phyloP scores from a whole-genome alignment of 2,113 vertebrate species.

The Porphyrio hochstetteri region DNA sequence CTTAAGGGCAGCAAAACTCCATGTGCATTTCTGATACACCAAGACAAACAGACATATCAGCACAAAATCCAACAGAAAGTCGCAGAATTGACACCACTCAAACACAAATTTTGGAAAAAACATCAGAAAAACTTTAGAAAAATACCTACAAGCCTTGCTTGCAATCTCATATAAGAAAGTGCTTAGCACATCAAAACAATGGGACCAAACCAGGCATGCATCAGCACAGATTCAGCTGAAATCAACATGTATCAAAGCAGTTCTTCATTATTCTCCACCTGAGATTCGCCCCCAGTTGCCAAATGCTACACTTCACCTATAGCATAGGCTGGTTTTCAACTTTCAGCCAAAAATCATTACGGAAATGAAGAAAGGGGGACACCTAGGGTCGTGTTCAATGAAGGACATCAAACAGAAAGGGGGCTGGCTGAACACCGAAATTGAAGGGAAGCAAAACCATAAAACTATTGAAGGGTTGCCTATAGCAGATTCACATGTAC shows the following conservation, averaged over 20 bases:
- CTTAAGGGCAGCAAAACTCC: background rate
- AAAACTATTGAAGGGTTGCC: background rate
- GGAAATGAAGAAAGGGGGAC: conserved; percentile 47
- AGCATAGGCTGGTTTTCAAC: background rate
- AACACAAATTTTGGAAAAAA: background rate
- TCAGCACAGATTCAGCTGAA: background rate
- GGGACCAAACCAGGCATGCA: background rate
- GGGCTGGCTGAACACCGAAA: background rate
- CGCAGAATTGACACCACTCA: background rate
- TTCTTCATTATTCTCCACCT: background rate
- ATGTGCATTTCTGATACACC: background rate
- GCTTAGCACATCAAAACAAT: background rate
- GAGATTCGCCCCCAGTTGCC: background rate
- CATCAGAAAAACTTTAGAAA: background rate
- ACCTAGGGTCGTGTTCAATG: conserved; percentile 42
- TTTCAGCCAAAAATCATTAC: conserved; percentile 12
- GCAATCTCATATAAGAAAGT: background rate
- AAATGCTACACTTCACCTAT: background rate
- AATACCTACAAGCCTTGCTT: background rate
- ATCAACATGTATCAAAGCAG: background rate
- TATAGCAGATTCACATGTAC: fast-evolving
- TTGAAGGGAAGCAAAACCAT: background rate
- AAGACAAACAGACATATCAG: background rate
- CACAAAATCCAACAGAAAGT: background rate
- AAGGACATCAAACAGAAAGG: background rate